Conservation (phyloP, 92 coral and sea anemone genomes). For the Scolanthus callimorphus region DNA sequence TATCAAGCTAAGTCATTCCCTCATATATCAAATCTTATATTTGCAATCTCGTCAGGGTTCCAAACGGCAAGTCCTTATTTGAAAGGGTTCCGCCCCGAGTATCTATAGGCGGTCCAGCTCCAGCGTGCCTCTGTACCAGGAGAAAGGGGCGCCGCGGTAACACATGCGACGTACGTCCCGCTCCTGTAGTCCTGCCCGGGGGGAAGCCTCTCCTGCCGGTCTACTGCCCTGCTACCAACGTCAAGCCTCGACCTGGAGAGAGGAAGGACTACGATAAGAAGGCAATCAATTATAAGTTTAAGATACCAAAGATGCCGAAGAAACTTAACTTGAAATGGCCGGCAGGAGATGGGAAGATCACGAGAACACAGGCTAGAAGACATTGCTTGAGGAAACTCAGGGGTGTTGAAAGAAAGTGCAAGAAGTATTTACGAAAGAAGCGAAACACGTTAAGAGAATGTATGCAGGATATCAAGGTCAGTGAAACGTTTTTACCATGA, state of each 20-base stretch:
- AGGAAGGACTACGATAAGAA: conserved; percentile 73
- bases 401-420: conserved; percentile 42
- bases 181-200: conserved; percentile 56
- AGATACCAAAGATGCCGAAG: conserved; percentile 49
- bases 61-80: conserved; percentile 65
- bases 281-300: conserved; percentile 56
- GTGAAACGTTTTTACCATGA: neutral
- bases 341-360: conserved; percentile 56
- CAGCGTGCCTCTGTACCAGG: conserved; percentile 68
- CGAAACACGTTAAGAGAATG: conserved; percentile 49
- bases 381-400: conserved; percentile 46
- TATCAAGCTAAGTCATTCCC: too few species aligned
- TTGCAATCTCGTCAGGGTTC: conserved; percentile 25
- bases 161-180: conserved; percentile 76
- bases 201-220: conserved; percentile 69
- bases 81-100: conserved; percentile 65
- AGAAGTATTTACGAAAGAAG: conserved; percentile 26
- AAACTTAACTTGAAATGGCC: conserved; percentile 63
- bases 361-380: conserved; percentile 35
- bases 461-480: conserved; percentile 73
- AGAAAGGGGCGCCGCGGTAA: conserved; percentile 64
- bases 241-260: conserved; percentile 49
- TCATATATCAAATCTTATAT: too few species aligned
- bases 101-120: conserved; percentile 21
- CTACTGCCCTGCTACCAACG: conserved; percentile 54